Conservation (phyloP, 1,140 invertebrate species). For the Pantala flavescens region DNA sequence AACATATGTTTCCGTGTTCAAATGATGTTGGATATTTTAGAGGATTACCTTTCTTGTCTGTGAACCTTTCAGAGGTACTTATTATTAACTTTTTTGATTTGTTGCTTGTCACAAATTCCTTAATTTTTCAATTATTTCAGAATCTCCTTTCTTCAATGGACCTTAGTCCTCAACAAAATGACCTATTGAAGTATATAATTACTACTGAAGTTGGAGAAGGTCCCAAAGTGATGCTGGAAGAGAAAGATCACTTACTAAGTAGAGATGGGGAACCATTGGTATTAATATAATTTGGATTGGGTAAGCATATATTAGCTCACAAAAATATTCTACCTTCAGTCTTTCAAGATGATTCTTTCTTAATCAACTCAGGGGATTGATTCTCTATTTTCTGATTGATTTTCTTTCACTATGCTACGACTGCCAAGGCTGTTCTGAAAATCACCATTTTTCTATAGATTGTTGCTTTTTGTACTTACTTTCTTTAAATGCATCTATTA, state of each 20-base stretch:
- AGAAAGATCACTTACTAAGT: constrained; percentile 44
- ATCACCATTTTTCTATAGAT: too few relatives aligned
- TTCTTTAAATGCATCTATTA: too few relatives aligned
- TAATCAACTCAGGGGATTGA: not conserved
- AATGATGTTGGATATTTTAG: constrained; percentile 39
- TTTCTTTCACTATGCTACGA: too few relatives aligned
- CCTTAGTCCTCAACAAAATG: constrained; percentile 35
- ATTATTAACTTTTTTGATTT: not conserved
- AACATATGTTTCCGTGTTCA: constrained; percentile 58
- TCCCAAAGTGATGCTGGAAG: constrained; percentile 42
- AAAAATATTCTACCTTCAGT: too few relatives aligned
- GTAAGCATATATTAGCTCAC: too few relatives aligned
- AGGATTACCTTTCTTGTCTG: constrained; percentile 37
- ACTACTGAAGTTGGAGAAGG: constrained; percentile 66
- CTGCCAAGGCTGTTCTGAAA: too few relatives aligned
- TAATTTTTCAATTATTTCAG: not conserved
- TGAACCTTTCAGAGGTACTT: not conserved
- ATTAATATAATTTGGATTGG: too few relatives aligned
- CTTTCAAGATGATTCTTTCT: too few relatives aligned
- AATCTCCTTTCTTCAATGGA: constrained; percentile 28
- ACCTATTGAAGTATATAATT: constrained; percentile 72
- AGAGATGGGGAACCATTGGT: constrained; percentile 34
- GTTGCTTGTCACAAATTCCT: not conserved
- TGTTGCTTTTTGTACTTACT: too few relatives aligned
- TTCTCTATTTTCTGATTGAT: not conserved